Evolutionary conservation across 2,888 invertebrate genomes (phyloP), one percentile per base, ranked within the genome.

Genomic region (Platycheirus albimanus): DNA sequence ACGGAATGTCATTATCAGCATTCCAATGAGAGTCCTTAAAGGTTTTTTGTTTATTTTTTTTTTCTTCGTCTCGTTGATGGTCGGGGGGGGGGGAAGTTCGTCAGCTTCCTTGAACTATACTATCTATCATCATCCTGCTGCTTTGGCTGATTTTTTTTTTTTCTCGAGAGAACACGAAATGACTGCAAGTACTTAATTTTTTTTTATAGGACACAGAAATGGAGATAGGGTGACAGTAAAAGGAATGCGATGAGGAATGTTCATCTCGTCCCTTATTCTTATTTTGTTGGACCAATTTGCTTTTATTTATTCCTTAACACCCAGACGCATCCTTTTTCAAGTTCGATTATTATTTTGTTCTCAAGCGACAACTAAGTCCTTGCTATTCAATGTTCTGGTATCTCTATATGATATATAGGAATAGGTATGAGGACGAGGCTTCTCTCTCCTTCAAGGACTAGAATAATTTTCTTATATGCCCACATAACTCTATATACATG

Each of bases 1-100:
- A 76, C 66, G 81, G 81, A 81, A 81, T 81, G 81, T 81, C 81
- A 81, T 81, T 81, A 81, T 77, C 81, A 77, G 81, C 77, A 81
- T 81, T 77, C 81, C 81, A 36, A 67, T 67, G 67, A 61, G 67
- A 77, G 63, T 80, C 80, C 80, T 80, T 76, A 52, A 66, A 49
- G 43, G 64, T 30, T 38, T 38, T 30, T 6, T 49, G 38, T 13
- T 49, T 4, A 4, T 5, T n/a, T 36, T n/a, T 19, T 36, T 38
- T 38, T 41, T 58, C 24, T 6, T 13, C 36, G 76, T 70, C 33
- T 41, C 41, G n/a, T n/a, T n/a, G n/a, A n/a, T n/a, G n/a, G n/a
- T n/a, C n/a, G n/a, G n/a, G n/a, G n/a, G n/a, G n/a, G n/a, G n/a
- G n/a, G n/a, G n/a, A n/a, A n/a, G n/a, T n/a, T n/a, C n/a, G n/a